Conservation (phyloP, 2,113 vertebrate species). For the Furnarius figulus region DNA sequence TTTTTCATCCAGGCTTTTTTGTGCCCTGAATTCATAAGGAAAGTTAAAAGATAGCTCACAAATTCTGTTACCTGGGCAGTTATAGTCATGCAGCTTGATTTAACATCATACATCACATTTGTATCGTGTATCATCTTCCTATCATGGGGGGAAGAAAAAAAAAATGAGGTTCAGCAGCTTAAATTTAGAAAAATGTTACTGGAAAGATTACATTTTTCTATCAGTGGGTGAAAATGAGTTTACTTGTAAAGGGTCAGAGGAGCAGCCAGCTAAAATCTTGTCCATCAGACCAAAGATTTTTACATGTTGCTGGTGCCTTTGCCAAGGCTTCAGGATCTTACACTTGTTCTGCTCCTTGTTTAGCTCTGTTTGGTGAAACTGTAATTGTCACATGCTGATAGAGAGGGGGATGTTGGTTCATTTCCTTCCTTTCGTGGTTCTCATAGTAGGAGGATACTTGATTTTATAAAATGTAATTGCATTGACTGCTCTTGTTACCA, state of each 20-base stretch:
- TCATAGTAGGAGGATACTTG: constrained; percentile 28
- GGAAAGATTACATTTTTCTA: neutral
- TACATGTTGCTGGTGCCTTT: neutral
- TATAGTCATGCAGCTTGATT: neutral
- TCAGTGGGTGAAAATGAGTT: neutral
- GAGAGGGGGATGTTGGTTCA: neutral
- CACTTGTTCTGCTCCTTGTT: neutral
- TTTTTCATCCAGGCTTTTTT: neutral
- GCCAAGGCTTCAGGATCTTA: neutral
- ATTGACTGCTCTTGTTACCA: constrained; percentile 61
- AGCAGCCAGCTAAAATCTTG: neutral
- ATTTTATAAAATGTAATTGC: constrained; percentile 68
- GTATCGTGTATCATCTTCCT: neutral
- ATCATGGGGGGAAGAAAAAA: fast-evolving
- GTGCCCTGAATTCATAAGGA: neutral
- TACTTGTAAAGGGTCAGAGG: neutral
- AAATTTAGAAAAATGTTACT: neutral
- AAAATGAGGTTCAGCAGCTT: neutral
- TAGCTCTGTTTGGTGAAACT: neutral
- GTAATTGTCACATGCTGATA: neutral
- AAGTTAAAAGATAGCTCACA: neutral
- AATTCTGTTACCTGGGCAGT: neutral
- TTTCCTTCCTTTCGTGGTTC: constrained; percentile 35
- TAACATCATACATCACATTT: neutral
- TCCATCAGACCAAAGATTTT: neutral